Evolutionary conservation across 2,797 vertebrate species (phyloP), one percentile per base, ranked within the genome.

Genomic region (Cheirogaleus major): DNA sequence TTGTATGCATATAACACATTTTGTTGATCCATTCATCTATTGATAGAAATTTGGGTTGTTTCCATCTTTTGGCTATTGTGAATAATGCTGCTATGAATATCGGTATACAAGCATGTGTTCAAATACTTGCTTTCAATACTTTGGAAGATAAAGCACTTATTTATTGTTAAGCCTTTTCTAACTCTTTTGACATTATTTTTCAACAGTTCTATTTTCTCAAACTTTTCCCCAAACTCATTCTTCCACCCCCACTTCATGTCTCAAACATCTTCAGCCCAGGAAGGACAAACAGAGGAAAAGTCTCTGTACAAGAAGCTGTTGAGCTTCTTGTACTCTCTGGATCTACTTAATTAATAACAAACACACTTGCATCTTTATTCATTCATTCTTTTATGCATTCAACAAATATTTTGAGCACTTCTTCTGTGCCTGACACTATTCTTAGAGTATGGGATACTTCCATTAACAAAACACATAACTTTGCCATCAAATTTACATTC

Each of bases 231-330:
- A 17, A 73, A 81, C 6, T 13, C 12, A 14, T 84, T 84, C 76
- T 89, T 89, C 69, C 9, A 48, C 3, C 10, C 4, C 17, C 1
- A 59, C 18, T n/a, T 27, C n/a, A 55, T 4, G 15, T 2, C 67
- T 95, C 81, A 95, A 80, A 95, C 5, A 32, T 72, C 38, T 81
- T 92, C 22, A 95, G 63, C 32, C 81, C 57, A 22, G 32, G 10
- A 76, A 22, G 5, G 8, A 91, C 90, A 38, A 81, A 79, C 0
- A 94, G 23, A 79, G 41, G 45, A 75, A 80, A 67, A 35, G 2
- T 23, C 5, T 45, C 45, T 45, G 45, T 45, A 45, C 45, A 45
- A 45, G 45, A 45, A 45, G 45, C 45, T 45, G 11, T 45, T 45
- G 45, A 45, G 50, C 2, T 35, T 17, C 27, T 90, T 38, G 2